Conservation (phyloP, 2,113 vertebrate species). For the Notarius lentiginosus region DNA sequence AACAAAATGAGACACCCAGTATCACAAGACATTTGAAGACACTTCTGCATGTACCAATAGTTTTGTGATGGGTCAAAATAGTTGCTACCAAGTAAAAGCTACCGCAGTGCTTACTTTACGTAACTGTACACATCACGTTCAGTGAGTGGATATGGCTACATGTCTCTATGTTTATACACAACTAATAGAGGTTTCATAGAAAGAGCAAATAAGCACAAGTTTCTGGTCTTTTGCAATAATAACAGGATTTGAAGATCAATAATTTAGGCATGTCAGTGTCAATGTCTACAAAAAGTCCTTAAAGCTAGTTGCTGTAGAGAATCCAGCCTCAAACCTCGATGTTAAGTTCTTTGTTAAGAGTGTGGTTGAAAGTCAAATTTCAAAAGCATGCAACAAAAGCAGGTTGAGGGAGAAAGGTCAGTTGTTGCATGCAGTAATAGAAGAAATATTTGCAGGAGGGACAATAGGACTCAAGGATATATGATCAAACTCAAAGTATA, state of each 20-base stretch:
- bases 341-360: constrained; percentile 32
- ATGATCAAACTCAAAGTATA: constrained; percentile 19
- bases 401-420: constrained; percentile 39
- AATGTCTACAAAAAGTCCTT: constrained; percentile 61
- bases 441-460: constrained; percentile 19
- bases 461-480: neutral
- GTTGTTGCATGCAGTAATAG: constrained; percentile 67
- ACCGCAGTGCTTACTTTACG: constrained; percentile 61
- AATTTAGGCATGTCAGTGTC: constrained; percentile 53
- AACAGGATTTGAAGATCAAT: constrained; percentile 47
- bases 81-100: constrained; percentile 64
- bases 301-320: constrained; percentile 52
- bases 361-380: constrained; percentile 51
- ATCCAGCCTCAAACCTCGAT: constrained; percentile 24
- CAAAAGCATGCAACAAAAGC: constrained; percentile 65
- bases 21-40: constrained; percentile 42
- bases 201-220: constrained; percentile 78
- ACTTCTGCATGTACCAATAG: constrained; percentile 43
- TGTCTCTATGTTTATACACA: constrained; percentile 63
- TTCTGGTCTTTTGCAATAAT: constrained; percentile 74
- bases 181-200: constrained; percentile 69
- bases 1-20: constrained; percentile 27
- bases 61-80: constrained; percentile 42
- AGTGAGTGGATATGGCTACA: constrained; percentile 71
- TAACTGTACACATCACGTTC: constrained; percentile 64